Evolutionary conservation across 2,888 invertebrate genomes (phyloP), one percentile per base, ranked within the genome.

Genomic region (Leptopilina myrica): DNA sequence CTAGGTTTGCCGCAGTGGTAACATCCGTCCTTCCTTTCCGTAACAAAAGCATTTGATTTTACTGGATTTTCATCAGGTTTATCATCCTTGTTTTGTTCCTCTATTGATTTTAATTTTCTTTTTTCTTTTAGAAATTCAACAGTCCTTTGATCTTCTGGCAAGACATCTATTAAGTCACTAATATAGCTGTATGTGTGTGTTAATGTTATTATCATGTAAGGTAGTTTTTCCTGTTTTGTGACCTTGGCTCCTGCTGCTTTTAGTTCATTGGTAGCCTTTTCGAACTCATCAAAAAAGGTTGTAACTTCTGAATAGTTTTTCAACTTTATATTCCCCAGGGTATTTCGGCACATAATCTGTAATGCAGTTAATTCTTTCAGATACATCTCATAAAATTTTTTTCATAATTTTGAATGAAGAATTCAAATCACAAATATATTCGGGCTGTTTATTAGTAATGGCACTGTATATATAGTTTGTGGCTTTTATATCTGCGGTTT

Each of bases 111-210:
- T 49, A 79, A 62, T 67, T 84, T 83, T 49, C 84, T 84, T 84
- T 85, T 84, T 0, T 76, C 79, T 80, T 85, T 86, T 7, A 88
- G 56, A 79, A 83, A 88, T 4, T 86, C 87, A 0, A 85, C 84
- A 11, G 85, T 87, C 80, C 84, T 77, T 12, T 87, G 81, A 9
- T 77, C 67, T 75, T 81, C 85, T 64, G 80, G 81, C 12, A 87
- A 15, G 0, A 84, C 79, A 81, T 87, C 85, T 8, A 87, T 80
- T 15, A 85, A 76, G 78, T 86, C 87, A 26, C 85, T 86, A 73
- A 87, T 84, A 73, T 87, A 80, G 73, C 85, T 85, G n/a, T 84
- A 84, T 43, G 77, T 79, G 73, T 64, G 46, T 67, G 87, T 86
- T 26, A 88, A 77, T 56, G 84, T 80, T 64, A 77, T 85, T 7